Percentiles rank a stretch among this genome's conserved stretches.
Conservation (phyloP, 2,113 vertebrate genomes). For the Hydrolagus affinis region DNA sequence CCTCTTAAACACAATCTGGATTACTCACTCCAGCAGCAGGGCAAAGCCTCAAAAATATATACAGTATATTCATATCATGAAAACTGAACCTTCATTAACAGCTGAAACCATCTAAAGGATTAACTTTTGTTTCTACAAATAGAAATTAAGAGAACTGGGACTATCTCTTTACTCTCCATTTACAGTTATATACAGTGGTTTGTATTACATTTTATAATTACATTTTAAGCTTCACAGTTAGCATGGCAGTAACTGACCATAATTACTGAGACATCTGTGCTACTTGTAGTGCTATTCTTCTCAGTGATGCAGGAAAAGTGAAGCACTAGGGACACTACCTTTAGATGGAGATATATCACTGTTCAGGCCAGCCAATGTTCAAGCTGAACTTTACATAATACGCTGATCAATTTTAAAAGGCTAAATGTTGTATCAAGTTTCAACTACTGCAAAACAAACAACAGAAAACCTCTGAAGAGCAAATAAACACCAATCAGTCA, state of each 20-base stretch:
- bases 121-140: background rate
- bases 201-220: background rate
- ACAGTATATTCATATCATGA: too few species aligned
- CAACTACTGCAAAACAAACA: background rate
- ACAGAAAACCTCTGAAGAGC: background rate
- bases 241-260: background rate
- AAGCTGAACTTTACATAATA: background rate
- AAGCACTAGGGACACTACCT: background rate
- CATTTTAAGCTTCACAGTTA: background rate
- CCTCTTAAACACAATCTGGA: too few species aligned
- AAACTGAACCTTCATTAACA: background rate
- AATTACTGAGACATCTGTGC: background rate
- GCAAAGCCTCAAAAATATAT: too few species aligned
- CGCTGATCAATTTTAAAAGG: background rate
- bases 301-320: background rate
- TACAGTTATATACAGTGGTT: background rate
- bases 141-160: background rate
- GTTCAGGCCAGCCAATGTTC: background rate
- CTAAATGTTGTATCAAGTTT: background rate
- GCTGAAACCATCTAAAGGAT: background rate
- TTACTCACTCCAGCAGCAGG: too few species aligned
- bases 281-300: background rate
- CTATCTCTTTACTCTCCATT: background rate
- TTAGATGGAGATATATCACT: background rate
- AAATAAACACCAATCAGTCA: background rate